A percentile compares a stretch with the other conserved stretches of the same genome.
phyloP scores from a whole-genome alignment of 2,888 invertebrate species.

The Aplocera efformata region DNA sequence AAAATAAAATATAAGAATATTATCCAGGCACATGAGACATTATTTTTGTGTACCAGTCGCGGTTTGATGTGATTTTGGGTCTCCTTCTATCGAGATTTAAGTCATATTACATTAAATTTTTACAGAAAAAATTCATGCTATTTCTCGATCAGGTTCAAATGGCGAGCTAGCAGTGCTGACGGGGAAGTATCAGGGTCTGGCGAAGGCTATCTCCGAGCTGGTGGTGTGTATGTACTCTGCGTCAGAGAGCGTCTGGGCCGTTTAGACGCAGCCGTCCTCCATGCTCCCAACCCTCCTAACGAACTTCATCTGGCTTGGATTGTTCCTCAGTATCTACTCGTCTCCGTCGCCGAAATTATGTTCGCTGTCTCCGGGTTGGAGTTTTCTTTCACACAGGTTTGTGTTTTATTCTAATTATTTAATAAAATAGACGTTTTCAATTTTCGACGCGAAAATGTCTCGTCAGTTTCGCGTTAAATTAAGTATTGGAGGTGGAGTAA shows the following conservation, averaged over 20 bases:
- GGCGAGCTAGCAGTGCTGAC: slow-evolving; percentile 57
- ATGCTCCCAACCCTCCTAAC: slow-evolving; percentile 83
- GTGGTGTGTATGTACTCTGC: slow-evolving; percentile 80
- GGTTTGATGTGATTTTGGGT: no score
- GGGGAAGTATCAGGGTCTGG: slow-evolving; percentile 57
- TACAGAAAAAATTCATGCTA: no score
- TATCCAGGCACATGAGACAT: no score
- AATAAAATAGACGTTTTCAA: no score
- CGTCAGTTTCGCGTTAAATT: no score
- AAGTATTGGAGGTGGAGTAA: no score
- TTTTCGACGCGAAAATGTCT: no score
- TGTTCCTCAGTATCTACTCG: slow-evolving; percentile 88
- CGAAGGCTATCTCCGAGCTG: slow-evolving; percentile 54
- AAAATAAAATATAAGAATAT: no score
- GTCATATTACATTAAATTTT: no score
- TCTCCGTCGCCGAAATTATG: slow-evolving; percentile 90
- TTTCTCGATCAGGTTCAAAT: slow-evolving; percentile 54
- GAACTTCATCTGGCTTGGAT: slow-evolving; percentile 86
- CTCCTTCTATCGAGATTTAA: no score
- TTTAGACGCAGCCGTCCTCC: slow-evolving; percentile 78
- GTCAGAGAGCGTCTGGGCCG: slow-evolving; percentile 73
- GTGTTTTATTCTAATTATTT: no score
- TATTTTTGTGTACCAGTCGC: no score
- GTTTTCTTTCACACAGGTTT: slow-evolving; percentile 89
- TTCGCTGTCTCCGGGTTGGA: slow-evolving; percentile 91